phyloP scores from a whole-genome alignment of 2,113 vertebrate genomes.

The Percina caprodes region DNA sequence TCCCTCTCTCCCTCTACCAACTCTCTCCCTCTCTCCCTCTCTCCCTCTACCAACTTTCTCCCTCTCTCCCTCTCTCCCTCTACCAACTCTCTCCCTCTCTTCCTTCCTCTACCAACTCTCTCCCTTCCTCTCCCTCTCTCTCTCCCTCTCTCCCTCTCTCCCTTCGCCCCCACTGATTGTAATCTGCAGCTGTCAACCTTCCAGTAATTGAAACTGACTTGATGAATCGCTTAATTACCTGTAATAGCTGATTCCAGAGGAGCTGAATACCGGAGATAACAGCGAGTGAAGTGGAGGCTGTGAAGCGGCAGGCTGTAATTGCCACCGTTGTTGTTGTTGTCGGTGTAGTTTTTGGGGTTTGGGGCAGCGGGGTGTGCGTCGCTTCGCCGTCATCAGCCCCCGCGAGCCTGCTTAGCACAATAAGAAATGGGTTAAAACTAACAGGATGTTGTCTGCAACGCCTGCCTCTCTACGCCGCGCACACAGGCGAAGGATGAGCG shows the following conservation, averaged over 20 bases:
- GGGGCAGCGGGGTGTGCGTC: conserved; percentile 36
- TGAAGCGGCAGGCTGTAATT: conserved; percentile 86
- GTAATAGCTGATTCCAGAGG: conserved; percentile 91
- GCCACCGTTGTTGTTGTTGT: conserved; percentile 75
- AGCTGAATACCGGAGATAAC: conserved; percentile 92
- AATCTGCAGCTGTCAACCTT: conserved; percentile 91
- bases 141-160: conserved; percentile 50
- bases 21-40: no score
- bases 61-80: no score
- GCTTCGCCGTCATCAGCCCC: conserved; percentile 59
- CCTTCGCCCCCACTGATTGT: conserved; percentile 84
- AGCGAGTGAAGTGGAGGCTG: conserved; percentile 82
- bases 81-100: no score
- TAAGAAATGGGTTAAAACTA: conserved; percentile 56
- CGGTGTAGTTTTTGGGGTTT: conserved; percentile 50
- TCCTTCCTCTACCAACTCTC: conserved; percentile 37
- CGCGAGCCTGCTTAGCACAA: conserved; percentile 44
- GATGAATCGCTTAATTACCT: conserved; percentile 97
- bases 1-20: no score
- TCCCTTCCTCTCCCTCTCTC: conserved; percentile 40
- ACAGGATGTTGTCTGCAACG: conserved; percentile 65
- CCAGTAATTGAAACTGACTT: conserved; percentile 95
- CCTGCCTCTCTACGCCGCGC: conserved; percentile 33
- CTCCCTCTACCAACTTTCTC: no score
- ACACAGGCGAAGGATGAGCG: conserved; percentile 58